A percentile compares a stretch with the other conserved stretches of the same genome.
phyloP scores from a whole-genome alignment of 2,797 vertebrate genomes.

The Zalophus californianus region DNA sequence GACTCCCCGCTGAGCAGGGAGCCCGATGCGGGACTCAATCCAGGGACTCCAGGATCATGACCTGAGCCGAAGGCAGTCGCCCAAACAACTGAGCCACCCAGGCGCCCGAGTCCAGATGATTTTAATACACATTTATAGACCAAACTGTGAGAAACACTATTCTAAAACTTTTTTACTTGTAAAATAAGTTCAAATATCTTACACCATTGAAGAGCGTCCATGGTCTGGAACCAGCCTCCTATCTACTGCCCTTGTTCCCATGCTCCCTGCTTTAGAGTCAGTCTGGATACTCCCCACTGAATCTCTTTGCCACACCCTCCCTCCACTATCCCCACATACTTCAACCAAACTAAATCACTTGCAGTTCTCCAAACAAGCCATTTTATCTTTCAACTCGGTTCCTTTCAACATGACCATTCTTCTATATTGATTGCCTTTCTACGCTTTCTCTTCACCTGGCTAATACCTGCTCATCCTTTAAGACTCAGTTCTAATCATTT shows the following conservation, averaged over 20 bases:
- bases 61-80: no score
- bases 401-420: not conserved
- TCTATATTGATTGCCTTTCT: not conserved
- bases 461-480: not conserved
- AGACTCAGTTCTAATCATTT: not conserved
- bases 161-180: slow-evolving; percentile 1
- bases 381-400: not conserved
- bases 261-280: accelerated
- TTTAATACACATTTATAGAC: not conserved
- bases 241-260: accelerated
- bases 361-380: not conserved
- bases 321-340: not conserved
- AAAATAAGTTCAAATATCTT: not conserved
- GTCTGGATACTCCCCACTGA: not conserved
- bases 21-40: no score
- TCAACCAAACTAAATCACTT: not conserved
- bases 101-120: not conserved
- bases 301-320: no score
- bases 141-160: not conserved
- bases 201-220: not conserved
- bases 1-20: no score
- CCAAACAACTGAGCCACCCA: no score
- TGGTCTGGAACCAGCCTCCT: not conserved
- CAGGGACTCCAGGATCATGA: no score
- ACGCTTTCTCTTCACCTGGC: not conserved